Evolutionary conservation across 1,140 invertebrate genomes (phyloP).

Genomic region (Zaprionus nigranus): DNA sequence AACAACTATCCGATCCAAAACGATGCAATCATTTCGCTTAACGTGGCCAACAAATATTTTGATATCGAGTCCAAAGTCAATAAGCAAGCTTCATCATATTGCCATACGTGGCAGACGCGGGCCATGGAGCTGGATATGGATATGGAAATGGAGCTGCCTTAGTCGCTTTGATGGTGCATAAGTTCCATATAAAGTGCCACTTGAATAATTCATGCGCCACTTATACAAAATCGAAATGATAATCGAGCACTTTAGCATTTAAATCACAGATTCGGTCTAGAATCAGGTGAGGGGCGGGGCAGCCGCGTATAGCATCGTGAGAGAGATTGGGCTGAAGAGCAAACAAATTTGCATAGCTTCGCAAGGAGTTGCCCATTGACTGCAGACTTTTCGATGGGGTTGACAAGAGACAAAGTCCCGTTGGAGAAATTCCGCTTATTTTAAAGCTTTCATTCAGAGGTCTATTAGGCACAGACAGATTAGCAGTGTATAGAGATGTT

Average conservation of each 20-base stretch:
- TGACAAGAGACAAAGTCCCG: background rate
- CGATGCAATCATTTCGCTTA: slow-evolving; percentile 58
- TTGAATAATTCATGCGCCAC: slow-evolving; percentile 78
- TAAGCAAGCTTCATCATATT: slow-evolving; percentile 69
- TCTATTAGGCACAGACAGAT: background rate
- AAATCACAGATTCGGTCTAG: slow-evolving; percentile 58
- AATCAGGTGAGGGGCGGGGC: no score
- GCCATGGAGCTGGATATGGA: slow-evolving; percentile 16
- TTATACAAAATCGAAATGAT: slow-evolving; percentile 83
- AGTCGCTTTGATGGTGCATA: slow-evolving; percentile 80
- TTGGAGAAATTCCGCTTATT: background rate
- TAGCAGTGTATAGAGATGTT: background rate
- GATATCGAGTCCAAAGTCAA: slow-evolving; percentile 52
- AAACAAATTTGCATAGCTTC: slow-evolving; percentile 60
- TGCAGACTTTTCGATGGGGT: slow-evolving; percentile 13
- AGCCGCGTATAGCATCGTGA: background rate
- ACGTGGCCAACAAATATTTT: slow-evolving; percentile 60
- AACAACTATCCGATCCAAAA: slow-evolving; percentile 60
- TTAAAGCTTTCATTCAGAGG: background rate
- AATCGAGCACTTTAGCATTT: slow-evolving; percentile 81
- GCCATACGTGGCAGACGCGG: slow-evolving; percentile 38
- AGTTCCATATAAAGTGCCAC: slow-evolving; percentile 59
- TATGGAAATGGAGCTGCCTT: slow-evolving; percentile 49
- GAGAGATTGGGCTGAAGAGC: slow-evolving; percentile 12
- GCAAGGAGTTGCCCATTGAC: slow-evolving; percentile 11